Percentiles rank a stretch among this genome's conserved stretches.
Conservation (phyloP, 1,140 invertebrate genomes). For the Tyrophagus putrescentiae region DNA sequence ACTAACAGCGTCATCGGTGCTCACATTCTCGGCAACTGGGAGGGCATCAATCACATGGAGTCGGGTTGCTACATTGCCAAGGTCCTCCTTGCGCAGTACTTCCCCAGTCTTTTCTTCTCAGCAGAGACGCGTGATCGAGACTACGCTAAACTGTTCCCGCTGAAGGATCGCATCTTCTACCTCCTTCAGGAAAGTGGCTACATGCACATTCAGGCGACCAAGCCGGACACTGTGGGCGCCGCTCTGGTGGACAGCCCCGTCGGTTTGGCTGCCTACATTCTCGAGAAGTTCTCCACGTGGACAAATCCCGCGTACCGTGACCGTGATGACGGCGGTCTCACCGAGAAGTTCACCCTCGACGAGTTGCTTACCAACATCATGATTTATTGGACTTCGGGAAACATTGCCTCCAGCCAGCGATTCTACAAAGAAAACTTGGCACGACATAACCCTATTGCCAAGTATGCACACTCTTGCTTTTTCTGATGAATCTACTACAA, state of each 20-base stretch:
- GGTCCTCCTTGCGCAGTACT: conserved; percentile 39
- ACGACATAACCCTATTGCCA: conserved; percentile 43
- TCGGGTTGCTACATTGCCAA: conserved; percentile 31
- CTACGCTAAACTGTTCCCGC: conserved; percentile 40
- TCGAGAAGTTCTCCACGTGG: conserved; percentile 60
- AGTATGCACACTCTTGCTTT: not conserved
- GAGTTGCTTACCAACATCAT: conserved; percentile 73
- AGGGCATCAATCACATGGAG: not conserved
- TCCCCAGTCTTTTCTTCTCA: conserved; percentile 43
- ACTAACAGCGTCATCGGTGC: not conserved
- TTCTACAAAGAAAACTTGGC: conserved; percentile 49
- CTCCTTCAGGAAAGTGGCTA: conserved; percentile 59
- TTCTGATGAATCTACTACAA: conserved; percentile 1
- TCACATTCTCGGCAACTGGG: not conserved
- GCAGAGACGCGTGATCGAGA: conserved; percentile 26
- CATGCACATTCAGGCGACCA: conserved; percentile 61
- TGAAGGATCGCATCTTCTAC: conserved; percentile 28
- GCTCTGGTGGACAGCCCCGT: conserved; percentile 15
- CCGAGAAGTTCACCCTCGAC: conserved; percentile 45
- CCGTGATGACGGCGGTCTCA: conserved; percentile 53
- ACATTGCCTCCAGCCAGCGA: conserved; percentile 56
- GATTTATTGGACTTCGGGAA: conserved; percentile 65
- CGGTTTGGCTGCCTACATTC: conserved; percentile 45
- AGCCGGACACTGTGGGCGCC: conserved; percentile 74
- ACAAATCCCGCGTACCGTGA: conserved; percentile 22